A percentile compares a stretch with the other conserved stretches of the same genome.
phyloP scores from a whole-genome alignment of 2,888 invertebrate genomes.

The Polydesmus complanatus region DNA sequence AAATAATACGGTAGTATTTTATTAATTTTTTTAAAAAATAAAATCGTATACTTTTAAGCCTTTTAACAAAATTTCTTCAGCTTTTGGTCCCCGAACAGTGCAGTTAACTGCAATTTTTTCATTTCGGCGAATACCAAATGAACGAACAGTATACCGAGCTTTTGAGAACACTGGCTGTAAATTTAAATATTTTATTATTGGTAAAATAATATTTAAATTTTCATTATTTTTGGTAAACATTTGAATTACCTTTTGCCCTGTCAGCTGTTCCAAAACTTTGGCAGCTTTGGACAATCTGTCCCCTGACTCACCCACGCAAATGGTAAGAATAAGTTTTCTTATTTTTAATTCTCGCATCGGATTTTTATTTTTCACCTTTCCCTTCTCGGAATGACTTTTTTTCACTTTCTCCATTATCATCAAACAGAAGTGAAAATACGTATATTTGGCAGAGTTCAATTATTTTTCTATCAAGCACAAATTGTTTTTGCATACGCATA shows the following conservation, averaged over 20 bases:
- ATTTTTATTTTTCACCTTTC: conserved; percentile 77
- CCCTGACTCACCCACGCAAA: conserved; percentile 99
- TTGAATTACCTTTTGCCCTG: conserved; percentile 99
- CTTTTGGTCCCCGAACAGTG: conserved; percentile 96
- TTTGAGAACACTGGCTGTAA: not conserved
- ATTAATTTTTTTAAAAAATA: not conserved
- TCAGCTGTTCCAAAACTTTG: conserved; percentile 94
- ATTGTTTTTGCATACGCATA: no score
- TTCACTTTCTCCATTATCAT: no score
- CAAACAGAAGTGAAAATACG: no score
- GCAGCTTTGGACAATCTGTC: conserved; percentile 47
- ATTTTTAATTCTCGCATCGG: conserved; percentile 95
- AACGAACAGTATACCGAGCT: conserved; percentile 94
- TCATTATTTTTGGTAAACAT: no score
- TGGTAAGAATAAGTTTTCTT: conserved; percentile 93
- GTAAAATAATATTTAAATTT: no score
- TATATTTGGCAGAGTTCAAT: no score
- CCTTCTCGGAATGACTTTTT: no score
- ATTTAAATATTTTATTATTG: no score
- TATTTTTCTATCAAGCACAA: no score
- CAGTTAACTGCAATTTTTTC: conserved; percentile 99
- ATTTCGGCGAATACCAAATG: conserved; percentile 98
- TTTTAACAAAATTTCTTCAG: conserved; percentile 96
- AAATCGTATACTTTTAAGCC: conserved; percentile 87
- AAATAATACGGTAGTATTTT: not conserved